Conservation (phyloP, 1,140 invertebrate genomes). For the Antheraea mylitta region DNA sequence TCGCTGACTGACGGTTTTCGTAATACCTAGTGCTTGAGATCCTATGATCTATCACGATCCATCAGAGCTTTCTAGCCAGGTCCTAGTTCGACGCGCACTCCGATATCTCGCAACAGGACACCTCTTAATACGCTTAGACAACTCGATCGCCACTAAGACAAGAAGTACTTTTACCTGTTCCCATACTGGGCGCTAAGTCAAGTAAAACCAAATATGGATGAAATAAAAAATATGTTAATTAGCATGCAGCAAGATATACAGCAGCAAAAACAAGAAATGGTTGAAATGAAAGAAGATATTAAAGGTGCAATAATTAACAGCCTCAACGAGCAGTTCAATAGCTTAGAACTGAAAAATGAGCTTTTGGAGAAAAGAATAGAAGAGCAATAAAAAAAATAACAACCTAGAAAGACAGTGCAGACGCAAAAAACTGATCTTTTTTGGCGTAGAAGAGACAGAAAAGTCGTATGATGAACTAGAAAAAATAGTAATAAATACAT, state of each 20-base stretch:
- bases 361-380: slow-evolving; percentile 34
- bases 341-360: slow-evolving; percentile 34
- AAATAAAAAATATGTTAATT: slow-evolving; percentile 34
- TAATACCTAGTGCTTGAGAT: no score
- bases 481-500: slow-evolving; percentile 29
- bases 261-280: slow-evolving; percentile 38
- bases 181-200: no score
- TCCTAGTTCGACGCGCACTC: no score
- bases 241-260: slow-evolving; percentile 33
- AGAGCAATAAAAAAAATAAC: slow-evolving; percentile 28
- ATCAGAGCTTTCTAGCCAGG: no score
- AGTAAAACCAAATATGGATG: slow-evolving; percentile 22
- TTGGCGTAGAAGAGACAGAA: slow-evolving; percentile 35
- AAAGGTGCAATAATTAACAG: slow-evolving; percentile 36
- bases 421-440: slow-evolving; percentile 37
- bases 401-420: slow-evolving; percentile 32
- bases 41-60: no score
- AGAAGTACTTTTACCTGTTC: no score
- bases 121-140: no score
- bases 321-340: slow-evolving; percentile 33
- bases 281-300: slow-evolving; percentile 39
- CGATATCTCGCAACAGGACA: no score
- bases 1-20: no score
- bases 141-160: no score
- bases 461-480: slow-evolving; percentile 32